phyloP scores from a whole-genome alignment of 2,113 vertebrate genomes.

The Catharus minimus region DNA sequence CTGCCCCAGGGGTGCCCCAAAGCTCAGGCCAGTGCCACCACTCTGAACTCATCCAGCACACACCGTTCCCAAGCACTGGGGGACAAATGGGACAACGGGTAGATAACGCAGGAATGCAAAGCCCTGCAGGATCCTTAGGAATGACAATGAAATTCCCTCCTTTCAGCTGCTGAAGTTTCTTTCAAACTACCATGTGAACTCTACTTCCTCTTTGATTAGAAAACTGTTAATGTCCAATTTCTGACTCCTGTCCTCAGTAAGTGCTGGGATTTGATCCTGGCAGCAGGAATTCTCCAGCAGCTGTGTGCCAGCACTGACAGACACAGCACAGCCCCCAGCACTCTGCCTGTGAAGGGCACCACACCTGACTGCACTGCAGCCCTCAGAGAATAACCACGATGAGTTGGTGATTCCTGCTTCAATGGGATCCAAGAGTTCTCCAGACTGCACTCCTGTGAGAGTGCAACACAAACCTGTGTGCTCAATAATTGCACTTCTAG shows the following conservation, averaged over 20 bases:
- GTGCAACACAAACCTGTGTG: not conserved
- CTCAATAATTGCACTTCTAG: not conserved
- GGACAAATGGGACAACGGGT: rapidly evolving
- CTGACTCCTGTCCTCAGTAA: not conserved
- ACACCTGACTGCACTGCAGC: no score
- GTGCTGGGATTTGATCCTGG: not conserved
- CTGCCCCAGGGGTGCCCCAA: not conserved
- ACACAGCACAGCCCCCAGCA: rapidly evolving
- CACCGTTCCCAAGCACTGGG: not conserved
- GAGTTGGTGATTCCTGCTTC: not conserved
- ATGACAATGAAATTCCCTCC: rapidly evolving
- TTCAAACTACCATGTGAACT: not conserved
- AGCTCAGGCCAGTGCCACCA: not conserved
- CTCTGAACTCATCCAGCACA: rapidly evolving
- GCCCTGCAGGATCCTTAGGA: not conserved
- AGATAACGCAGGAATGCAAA: rapidly evolving
- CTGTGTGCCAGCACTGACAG: not conserved
- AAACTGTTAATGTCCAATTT: not conserved
- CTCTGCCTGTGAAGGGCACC: not conserved
- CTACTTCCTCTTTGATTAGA: not conserved
- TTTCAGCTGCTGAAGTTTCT: not conserved
- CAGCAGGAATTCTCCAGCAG: not conserved
- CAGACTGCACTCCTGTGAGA: not conserved
- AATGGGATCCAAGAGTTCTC: not conserved
- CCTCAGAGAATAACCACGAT: rapidly evolving